Evolutionary conservation across 1,140 invertebrate genomes (phyloP), one percentile per base, ranked within the genome.

Genomic region (Drosophila rufa): DNA sequence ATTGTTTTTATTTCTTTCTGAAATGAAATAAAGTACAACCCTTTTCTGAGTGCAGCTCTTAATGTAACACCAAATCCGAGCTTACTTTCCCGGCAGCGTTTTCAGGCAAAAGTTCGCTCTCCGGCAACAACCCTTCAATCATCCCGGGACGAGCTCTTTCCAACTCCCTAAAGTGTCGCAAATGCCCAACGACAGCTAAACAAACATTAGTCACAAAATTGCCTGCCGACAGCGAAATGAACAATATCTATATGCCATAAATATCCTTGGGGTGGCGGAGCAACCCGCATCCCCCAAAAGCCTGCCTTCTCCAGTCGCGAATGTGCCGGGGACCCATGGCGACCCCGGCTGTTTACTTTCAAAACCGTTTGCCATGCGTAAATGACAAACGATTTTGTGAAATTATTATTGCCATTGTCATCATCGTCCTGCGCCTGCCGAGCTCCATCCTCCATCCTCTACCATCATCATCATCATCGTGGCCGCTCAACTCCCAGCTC

Each of bases 321-420:
- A 51, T 71, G 50, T 65, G 51, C 33, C 64, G 69, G 83, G 55
- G 80, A 70, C 68, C 64, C 71, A 83, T 89, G 84, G 75, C 85
- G 83, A 86, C 76, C 76, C 73, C 80, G 80, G 59, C 85, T 89
- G 85, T 89, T 89, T 89, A 89, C 85, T 89, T 89, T 89, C 85
- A 89, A 90, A 89, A 89, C 85, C 85, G 85, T 89, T 89, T 89
- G 85, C 85, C 85, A 89, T 89, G 85, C 85, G 85, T 89, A 89
- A 89, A 89, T 89, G 85, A 89, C 85, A 89, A 89, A 89, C 85
- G 85, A 89, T 89, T 89, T 89, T 89, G 85, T 83, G 74, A 89
- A 89, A 89, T 89, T 89, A 89, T 89, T 89, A 89, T 89, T 89
- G 85, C 85, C 85, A 81, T 89, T 89, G 85, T 90, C 78, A 89